Base-by-base conservation (phyloP, 2,113 vertebrate species). In the Callopanchax toddi region DNA sequence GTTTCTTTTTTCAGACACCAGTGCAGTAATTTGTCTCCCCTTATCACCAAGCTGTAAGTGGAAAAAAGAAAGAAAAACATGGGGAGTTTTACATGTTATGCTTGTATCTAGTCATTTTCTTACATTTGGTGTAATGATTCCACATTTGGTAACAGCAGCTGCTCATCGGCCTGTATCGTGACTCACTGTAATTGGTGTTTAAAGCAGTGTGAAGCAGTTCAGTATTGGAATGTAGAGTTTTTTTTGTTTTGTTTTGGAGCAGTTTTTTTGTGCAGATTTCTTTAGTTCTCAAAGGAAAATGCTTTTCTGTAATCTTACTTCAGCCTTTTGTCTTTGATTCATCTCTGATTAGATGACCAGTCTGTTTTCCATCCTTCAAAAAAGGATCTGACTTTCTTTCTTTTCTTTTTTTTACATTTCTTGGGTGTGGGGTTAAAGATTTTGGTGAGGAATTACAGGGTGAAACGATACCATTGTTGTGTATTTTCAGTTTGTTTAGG, bases 61-160 rank as follows among this genome's bases (percentile, higher is more conserved):
- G 48, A 75, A 76, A 60, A 78, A 64, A 86, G 72, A 58, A 75
- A 65, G 79, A 43, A 54, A n/a, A 52, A 43, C 26, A 79, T 9
- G 43, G 77, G 60, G 75, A 86, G 67, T 79, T 89, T 84, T 74
- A 75, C 67, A 71, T 74, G n/a, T 74, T 84, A 52, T 81, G 69
- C 80, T 76, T 86, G 76, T 87, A 68, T 80, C 49, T 85, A 77
- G 58, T 60, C 42, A 51, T 66, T 66, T 79, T 51, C 60, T 59
- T 48, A 63, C 66, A 73, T 88, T 82, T 60, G 43, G 85, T 91
- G 86, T 91, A 84, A 89, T 89, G 89, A 88, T 86, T 89, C 86
- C 86, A 87, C 86, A 79, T 84, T 73, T 79, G 57, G 72, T 79
- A 65, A 85, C 73, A 63, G 80, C 83, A 21, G 53, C 86, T 86